These are phyloP conservation scores for Camponotus vicinus DNA, from an alignment of 1,140 invertebrate genomes.

Conservation along the genomic window DNA sequence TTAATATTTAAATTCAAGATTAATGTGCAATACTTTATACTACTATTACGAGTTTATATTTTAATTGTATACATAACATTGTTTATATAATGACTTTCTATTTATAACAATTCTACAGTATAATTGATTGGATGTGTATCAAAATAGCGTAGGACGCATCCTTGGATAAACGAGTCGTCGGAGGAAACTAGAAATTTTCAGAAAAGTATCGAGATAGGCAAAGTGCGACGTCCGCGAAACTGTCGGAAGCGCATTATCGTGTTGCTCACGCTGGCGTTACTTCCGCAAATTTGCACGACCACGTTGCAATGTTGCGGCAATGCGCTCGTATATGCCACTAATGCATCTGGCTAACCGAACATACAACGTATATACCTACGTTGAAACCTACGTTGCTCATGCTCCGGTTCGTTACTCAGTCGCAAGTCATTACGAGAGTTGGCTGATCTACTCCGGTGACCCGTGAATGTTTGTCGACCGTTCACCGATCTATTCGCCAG, in stretches of 20 bases:
- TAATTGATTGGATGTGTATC: not conserved
- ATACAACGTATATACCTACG: constrained; percentile 40
- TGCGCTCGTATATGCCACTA: constrained; percentile 5
- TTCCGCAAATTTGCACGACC: constrained; percentile 66
- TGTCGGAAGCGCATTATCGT: constrained; percentile 62
- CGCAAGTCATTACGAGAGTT: constrained; percentile 75
- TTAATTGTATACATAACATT: constrained; percentile 17
- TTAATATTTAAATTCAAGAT: not conserved
- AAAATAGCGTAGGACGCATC: constrained; percentile 20
- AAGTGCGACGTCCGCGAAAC: constrained; percentile 55
- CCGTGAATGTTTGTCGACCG: constrained; percentile 82
- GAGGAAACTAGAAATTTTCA: constrained; percentile 26
- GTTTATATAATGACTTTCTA: constrained; percentile 54
- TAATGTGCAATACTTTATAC: not conserved
- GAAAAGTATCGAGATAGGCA: constrained; percentile 32
- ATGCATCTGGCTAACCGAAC: constrained; percentile 34
- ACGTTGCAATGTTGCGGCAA: constrained; percentile 39
- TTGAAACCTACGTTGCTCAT: constrained; percentile 65
- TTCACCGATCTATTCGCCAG: constrained; percentile 77
- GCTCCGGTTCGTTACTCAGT: constrained; percentile 67
- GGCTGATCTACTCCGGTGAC: constrained; percentile 75
- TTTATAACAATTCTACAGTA: constrained; percentile 12
- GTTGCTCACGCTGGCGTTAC: constrained; percentile 60
- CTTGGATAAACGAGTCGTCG: not conserved
- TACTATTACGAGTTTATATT: not conserved